phyloP scores from a whole-genome alignment of 2,113 vertebrate genomes.

The Sebastes fasciatus region DNA sequence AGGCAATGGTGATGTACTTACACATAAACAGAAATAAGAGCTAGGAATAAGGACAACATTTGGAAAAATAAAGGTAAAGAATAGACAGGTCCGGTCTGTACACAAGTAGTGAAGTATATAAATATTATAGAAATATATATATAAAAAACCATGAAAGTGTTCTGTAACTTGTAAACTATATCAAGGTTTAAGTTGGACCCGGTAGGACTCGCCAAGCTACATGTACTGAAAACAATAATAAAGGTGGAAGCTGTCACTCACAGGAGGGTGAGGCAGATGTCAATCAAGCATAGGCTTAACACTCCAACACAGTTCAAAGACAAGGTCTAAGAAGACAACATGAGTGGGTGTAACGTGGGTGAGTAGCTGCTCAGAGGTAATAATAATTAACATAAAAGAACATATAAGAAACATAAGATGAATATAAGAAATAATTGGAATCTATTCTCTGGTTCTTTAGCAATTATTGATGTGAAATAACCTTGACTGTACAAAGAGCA shows the following conservation, averaged over 20 bases:
- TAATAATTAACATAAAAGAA: neutral
- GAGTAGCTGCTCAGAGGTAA: neutral
- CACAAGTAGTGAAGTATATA: too few relatives aligned
- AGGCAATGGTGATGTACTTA: too few relatives aligned
- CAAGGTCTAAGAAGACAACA: neutral
- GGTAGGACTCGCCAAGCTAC: neutral
- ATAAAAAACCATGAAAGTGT: too few relatives aligned
- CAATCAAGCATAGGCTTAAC: neutral
- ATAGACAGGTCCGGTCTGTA: too few relatives aligned
- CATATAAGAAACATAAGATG: neutral
- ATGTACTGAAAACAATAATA: neutral
- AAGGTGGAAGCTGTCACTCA: neutral
- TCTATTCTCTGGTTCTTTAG: neutral
- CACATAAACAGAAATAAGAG: too few relatives aligned
- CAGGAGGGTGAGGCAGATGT: neutral
- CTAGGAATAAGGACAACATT: too few relatives aligned
- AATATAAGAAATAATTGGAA: neutral
- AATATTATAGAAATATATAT: too few relatives aligned
- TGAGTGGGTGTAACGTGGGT: neutral
- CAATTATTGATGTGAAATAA: neutral
- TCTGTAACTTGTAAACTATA: too few relatives aligned
- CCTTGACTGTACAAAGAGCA: neutral
- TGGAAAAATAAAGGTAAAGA: too few relatives aligned
- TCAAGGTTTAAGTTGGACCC: too few relatives aligned
- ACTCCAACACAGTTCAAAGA: neutral